These are phyloP conservation scores for Acanthochromis polyacanthus DNA, from an alignment of 2,113 vertebrate species.

Conservation along the genomic window DNA sequence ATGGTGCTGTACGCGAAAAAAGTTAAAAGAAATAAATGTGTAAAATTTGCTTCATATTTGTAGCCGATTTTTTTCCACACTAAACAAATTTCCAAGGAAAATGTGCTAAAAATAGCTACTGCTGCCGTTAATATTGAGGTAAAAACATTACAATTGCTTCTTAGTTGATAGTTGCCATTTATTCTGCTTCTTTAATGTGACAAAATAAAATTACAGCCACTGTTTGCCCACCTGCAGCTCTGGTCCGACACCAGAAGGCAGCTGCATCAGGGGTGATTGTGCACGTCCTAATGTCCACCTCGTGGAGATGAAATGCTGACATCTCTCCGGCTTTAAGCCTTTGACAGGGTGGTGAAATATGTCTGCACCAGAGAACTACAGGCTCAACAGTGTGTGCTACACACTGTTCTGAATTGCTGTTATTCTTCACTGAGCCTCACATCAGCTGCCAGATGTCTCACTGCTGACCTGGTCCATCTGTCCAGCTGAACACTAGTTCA, in stretches of 20 bases:
- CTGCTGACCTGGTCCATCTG: slow-evolving; percentile 29
- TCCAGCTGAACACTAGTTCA: not conserved
- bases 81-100: not conserved
- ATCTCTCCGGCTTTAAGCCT: slow-evolving; percentile 25
- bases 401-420: slow-evolving; percentile 26
- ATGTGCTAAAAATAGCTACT: not conserved
- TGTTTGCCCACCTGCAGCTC: slow-evolving; percentile 60
- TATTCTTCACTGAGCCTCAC: slow-evolving; percentile 26
- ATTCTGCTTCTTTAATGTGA: slow-evolving; percentile 49
- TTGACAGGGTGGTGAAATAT: slow-evolving; percentile 27
- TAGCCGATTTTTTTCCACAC: no score
- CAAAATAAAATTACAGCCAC: slow-evolving; percentile 38
- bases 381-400: slow-evolving; percentile 19
- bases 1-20: not conserved
- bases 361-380: slow-evolving; percentile 19
- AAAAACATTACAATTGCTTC: slow-evolving; percentile 49
- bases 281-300: slow-evolving; percentile 30
- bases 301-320: slow-evolving; percentile 35
- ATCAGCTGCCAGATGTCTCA: slow-evolving; percentile 45
- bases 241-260: slow-evolving; percentile 44
- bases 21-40: slow-evolving; percentile 48
- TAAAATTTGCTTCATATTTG: not conserved
- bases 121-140: not conserved
- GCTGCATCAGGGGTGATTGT: slow-evolving; percentile 35
- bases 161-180: slow-evolving; percentile 59